phyloP scores from a whole-genome alignment of 2,888 invertebrate species.

The Acanthococcus lagerstroemiae region DNA sequence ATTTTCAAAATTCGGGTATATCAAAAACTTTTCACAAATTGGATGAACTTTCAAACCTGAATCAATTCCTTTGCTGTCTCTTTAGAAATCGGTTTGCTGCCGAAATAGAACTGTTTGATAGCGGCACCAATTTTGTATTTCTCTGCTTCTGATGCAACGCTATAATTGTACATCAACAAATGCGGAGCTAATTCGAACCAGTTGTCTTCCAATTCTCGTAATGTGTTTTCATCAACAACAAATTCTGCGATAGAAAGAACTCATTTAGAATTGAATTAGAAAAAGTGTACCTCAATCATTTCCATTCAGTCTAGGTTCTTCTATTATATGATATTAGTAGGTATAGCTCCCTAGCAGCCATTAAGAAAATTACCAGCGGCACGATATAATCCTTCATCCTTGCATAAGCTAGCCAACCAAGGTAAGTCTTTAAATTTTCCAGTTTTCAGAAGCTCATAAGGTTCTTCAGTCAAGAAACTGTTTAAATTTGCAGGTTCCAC shows the following conservation, averaged over 20 bases:
- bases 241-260: background rate
- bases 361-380: constrained; percentile 48
- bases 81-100: background rate
- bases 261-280: background rate
- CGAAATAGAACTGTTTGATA: background rate
- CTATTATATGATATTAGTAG: too few species aligned
- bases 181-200: constrained; percentile 37
- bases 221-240: constrained; percentile 22
- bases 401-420: constrained; percentile 55
- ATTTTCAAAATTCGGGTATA: too few species aligned
- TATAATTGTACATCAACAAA: constrained; percentile 38
- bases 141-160: constrained; percentile 30
- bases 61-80: background rate
- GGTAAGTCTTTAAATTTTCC: constrained; percentile 56
- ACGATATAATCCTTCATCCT: constrained; percentile 64
- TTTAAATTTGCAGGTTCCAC: constrained; percentile 48
- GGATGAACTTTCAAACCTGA: background rate
- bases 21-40: background rate
- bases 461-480: constrained; percentile 54
- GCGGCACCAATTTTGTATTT: background rate
- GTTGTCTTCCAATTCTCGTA: constrained; percentile 35
- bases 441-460: constrained; percentile 50
- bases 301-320: too few species aligned
- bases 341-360: background rate
- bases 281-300: too few species aligned